Evolutionary conservation across 2,888 invertebrate genomes (phyloP), one percentile per base, ranked within the genome.

Genomic region (Drosophila trichaetosa): DNA sequence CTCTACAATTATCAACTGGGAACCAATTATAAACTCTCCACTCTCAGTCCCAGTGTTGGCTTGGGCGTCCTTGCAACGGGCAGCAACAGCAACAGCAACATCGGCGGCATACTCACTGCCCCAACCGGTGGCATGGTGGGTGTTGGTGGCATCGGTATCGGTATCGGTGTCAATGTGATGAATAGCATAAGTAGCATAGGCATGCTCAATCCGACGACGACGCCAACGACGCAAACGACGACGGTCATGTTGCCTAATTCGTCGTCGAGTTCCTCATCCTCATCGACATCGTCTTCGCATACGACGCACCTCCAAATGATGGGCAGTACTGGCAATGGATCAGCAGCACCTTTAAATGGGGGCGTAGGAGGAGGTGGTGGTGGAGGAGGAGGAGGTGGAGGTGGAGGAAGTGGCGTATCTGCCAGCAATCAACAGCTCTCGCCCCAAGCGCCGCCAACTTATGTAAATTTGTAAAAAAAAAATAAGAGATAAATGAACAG

Each of bases 361-460:
- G 62, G 64, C 11, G 24, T 24, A 8, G 63, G 52, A 10, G 69
- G 57, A 3, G 63, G 64, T 6, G 58, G 40, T 13, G 65, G 40
- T 33, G 61, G 57, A 27, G 84, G 81, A 10, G 18, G 18, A 6
- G 36, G 34, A 34, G 34, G 34, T 1, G 42, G 42, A 16, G 57
- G 69, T 40, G 75, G 81, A 34, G 76, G 82, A n/a, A 73, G 77
- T 34, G 85, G 82, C 33, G 90, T 92, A 93, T 82, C 94, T 93
- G 83, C 93, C 92, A 87, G 97, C 97, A 94, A 97, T 90, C 93
- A 94, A 82, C 94, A 94, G 82, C 93, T 93, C 77, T 94, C 95
- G 88, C 96, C 96, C 77, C 97, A 97, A 94, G 97, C 97, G 94
- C 97, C 97, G 94, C 97, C 97, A 89, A 97, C 98, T 91, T 98